phyloP scores from a whole-genome alignment of 1,140 invertebrate genomes.

The Drosophila lowei region DNA sequence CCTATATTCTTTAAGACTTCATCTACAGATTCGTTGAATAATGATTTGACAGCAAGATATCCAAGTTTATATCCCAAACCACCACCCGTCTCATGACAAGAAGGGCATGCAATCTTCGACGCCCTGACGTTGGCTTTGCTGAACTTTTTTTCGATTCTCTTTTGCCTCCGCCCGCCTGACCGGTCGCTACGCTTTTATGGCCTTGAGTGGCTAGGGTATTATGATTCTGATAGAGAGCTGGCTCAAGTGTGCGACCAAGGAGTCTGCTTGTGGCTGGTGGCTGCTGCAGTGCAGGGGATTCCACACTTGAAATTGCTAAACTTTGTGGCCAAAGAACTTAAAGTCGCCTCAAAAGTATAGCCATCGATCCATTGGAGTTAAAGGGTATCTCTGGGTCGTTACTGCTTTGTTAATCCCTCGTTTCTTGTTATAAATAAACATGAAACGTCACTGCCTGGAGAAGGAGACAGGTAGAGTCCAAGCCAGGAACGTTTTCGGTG shows the following conservation, averaged over 20 bases:
- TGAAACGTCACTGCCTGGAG: conserved; percentile 31
- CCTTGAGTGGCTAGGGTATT: conserved; percentile 51
- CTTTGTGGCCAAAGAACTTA: conserved; percentile 21
- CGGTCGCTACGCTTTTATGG: conserved; percentile 35
- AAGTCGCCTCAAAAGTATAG: background rate
- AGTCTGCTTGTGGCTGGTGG: background rate
- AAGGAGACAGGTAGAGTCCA: conserved; percentile 30
- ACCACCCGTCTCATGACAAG: too few relatives aligned
- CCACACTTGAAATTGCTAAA: conserved; percentile 26
- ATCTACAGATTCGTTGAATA: too few relatives aligned
- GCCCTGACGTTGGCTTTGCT: background rate
- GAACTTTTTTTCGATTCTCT: background rate
- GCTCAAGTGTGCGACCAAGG: conserved; percentile 31
- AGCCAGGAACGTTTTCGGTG: background rate
- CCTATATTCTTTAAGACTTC: too few relatives aligned
- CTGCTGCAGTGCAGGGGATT: conserved; percentile 8
- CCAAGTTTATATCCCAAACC: too few relatives aligned
- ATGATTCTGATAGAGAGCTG: conserved; percentile 47
- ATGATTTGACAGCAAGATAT: too few relatives aligned
- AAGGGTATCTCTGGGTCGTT: conserved; percentile 11
- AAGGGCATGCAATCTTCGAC: too few relatives aligned
- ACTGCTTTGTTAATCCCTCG: background rate
- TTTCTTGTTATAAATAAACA: conserved; percentile 48
- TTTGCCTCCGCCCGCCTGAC: conserved; percentile 17
- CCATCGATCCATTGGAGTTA: background rate